Conservation (phyloP, 2,113 vertebrate genomes). For the Bubo blakistoni region DNA sequence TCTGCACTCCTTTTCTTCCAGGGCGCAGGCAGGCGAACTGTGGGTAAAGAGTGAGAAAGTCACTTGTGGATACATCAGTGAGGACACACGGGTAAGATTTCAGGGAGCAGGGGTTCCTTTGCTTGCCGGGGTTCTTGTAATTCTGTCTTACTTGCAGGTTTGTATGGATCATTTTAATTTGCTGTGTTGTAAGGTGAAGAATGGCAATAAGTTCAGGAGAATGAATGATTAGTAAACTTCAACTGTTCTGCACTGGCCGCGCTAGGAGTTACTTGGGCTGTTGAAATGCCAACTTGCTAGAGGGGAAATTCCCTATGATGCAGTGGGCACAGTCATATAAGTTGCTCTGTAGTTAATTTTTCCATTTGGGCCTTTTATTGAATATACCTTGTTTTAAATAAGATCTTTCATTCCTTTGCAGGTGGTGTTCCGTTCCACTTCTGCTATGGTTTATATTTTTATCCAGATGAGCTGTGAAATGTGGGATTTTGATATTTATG, state of each 20-base stretch:
- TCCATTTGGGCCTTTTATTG: background rate
- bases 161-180: background rate
- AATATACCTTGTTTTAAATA: background rate
- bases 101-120: background rate
- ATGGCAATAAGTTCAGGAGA: background rate
- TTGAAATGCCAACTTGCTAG: background rate
- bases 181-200: background rate
- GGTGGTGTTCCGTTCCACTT: constrained; percentile 98
- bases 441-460: constrained; percentile 98
- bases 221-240: background rate
- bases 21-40: constrained; percentile 94
- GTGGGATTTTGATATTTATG: constrained; percentile 99
- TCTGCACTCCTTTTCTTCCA: constrained; percentile 46
- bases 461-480: constrained; percentile 99
- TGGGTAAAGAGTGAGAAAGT: constrained; percentile 99
- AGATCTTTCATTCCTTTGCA: constrained; percentile 57
- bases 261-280: background rate
- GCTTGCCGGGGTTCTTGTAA: background rate
- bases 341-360: background rate
- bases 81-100: constrained; percentile 88
- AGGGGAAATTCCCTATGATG: background rate
- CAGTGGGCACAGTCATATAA: background rate
- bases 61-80: constrained; percentile 97
- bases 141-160: background rate
- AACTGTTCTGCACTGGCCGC: background rate